Conservation (phyloP, 2,113 vertebrate genomes). For the Ahaetulla prasina region DNA sequence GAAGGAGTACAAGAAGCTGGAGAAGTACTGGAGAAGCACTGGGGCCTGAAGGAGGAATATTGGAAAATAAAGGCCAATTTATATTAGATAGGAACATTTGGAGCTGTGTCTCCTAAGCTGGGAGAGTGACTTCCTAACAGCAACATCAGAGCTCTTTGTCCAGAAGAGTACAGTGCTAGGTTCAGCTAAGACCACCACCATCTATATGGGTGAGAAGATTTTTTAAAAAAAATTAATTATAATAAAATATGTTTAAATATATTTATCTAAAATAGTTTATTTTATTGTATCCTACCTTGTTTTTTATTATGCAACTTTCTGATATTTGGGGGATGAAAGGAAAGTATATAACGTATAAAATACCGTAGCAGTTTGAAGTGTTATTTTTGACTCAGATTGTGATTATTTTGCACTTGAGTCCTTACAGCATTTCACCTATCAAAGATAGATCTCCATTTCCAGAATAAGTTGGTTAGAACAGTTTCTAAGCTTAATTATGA, state of each 20-base stretch:
- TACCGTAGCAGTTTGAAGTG: neutral
- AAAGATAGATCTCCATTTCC: neutral
- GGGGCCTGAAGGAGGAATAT: neutral
- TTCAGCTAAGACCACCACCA: neutral
- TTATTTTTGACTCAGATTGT: neutral
- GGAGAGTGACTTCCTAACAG: neutral
- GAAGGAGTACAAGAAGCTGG: no score
- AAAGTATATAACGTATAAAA: neutral
- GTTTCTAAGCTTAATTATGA: neutral
- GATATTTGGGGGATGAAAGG: neutral
- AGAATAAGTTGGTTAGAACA: neutral
- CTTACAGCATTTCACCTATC: neutral
- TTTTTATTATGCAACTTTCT: neutral
- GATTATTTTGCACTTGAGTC: neutral
- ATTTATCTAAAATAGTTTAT: neutral
- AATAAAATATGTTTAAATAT: neutral
- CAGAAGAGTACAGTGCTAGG: neutral
- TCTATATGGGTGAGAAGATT: neutral
- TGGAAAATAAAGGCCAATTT: neutral
- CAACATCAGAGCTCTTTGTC: neutral
- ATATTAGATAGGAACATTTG: no score
- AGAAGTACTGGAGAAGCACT: neutral
- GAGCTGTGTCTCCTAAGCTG: neutral
- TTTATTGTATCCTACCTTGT: neutral
- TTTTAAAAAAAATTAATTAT: neutral